phyloP scores from a whole-genome alignment of 2,797 vertebrate species.

The Enoplosus armatus region DNA sequence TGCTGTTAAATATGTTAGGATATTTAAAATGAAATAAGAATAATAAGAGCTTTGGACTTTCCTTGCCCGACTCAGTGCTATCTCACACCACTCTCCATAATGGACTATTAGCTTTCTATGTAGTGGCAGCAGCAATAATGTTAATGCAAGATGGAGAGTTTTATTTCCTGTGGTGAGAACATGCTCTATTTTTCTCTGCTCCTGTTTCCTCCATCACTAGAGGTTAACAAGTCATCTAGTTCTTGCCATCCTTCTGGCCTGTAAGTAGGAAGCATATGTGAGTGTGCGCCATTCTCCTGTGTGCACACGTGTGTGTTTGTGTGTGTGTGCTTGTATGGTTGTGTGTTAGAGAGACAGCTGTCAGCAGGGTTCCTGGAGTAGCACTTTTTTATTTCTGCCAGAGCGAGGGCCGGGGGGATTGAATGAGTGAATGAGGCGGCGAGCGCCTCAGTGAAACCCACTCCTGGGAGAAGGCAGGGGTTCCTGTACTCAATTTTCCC shows the following conservation, averaged over 20 bases:
- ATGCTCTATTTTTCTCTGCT: conserved; percentile 42
- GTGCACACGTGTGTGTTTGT: conserved; percentile 12
- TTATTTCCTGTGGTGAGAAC: conserved; percentile 55
- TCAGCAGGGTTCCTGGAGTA: conserved; percentile 78
- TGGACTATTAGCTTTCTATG: conserved; percentile 19
- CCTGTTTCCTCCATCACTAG: conserved; percentile 64
- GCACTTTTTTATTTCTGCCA: conserved; percentile 74
- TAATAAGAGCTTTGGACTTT: conserved; percentile 4
- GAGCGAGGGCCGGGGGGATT: conserved; percentile 85
- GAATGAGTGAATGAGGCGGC: conserved; percentile 85
- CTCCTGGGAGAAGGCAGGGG: conserved; percentile 81
- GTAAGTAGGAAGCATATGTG: conserved; percentile 58
- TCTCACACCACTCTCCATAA: conserved; percentile 21
- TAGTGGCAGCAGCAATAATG: conserved; percentile 33
- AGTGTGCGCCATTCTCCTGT: conserved; percentile 42
- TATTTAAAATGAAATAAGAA: conserved; percentile 13
- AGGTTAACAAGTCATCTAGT: conserved; percentile 87
- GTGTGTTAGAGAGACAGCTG: conserved; percentile 81
- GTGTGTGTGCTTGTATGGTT: conserved; percentile 61
- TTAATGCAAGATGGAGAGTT: conserved; percentile 40
- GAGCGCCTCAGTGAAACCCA: conserved; percentile 78
- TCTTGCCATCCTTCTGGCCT: conserved; percentile 81
- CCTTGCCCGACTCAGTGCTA: conserved; percentile 17
- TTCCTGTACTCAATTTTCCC: conserved; percentile 89
- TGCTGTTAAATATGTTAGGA: not conserved